phyloP scores from a whole-genome alignment of 2,888 invertebrate species.

The Cotesia congregata region DNA sequence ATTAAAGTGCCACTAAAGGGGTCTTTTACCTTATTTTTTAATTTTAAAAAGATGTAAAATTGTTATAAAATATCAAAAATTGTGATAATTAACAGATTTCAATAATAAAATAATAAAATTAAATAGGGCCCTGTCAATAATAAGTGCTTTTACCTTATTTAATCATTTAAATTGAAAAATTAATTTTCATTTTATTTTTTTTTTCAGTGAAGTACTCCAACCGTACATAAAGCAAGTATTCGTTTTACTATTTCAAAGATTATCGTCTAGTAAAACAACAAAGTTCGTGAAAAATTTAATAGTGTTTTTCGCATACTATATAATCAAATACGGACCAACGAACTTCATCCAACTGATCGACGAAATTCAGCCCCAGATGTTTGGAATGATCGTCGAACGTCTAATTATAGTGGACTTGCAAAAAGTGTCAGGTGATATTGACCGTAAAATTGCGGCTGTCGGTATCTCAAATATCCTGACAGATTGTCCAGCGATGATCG shows the following conservation, averaged over 20 bases:
- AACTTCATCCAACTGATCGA: conserved; percentile 85
- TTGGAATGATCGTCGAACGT: conserved; percentile 94
- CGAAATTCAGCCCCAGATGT: conserved; percentile 90
- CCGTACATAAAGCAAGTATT: conserved; percentile 90
- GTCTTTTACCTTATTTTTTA: too few relatives aligned
- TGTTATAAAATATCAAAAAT: too few relatives aligned
- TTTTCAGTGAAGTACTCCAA: conserved; percentile 79
- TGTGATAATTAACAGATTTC: too few relatives aligned
- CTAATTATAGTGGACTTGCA: conserved; percentile 88
- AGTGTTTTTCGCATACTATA: conserved; percentile 91
- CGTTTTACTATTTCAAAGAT: conserved; percentile 91
- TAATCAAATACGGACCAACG: conserved; percentile 84
- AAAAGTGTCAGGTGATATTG: conserved; percentile 85
- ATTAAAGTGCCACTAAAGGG: too few relatives aligned
- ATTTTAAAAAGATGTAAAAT: conserved; percentile 10
- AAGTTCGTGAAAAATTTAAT: conserved; percentile 93
- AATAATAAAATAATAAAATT: too few relatives aligned
- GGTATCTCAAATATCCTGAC: conserved; percentile 89
- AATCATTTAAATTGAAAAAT: too few relatives aligned
- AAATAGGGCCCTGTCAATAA: too few relatives aligned
- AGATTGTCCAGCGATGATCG: conserved; percentile 79
- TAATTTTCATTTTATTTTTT: neutral
- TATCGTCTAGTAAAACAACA: conserved; percentile 93
- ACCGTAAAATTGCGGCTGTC: conserved; percentile 92
- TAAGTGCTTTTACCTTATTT: too few relatives aligned